phyloP scores from a whole-genome alignment of 2,888 invertebrate genomes.

The Nephrocerus scutellatus region DNA sequence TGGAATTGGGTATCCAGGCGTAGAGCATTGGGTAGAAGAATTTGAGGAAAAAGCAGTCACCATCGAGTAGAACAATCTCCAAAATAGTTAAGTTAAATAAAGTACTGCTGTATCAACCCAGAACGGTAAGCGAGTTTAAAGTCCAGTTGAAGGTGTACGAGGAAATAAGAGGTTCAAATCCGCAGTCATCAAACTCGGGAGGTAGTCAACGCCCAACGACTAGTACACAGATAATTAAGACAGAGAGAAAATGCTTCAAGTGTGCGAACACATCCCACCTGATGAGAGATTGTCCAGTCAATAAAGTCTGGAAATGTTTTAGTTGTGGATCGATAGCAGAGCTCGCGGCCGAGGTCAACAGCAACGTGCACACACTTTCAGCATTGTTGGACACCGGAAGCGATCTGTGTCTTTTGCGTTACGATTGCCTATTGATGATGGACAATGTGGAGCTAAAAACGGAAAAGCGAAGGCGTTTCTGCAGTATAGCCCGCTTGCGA shows the following conservation, averaged over 20 bases:
- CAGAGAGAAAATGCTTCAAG: conserved; percentile 1
- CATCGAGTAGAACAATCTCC: conserved; percentile 3
- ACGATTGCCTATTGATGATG: conserved; percentile 2
- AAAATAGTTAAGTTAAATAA: conserved; percentile 1
- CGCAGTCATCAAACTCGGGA: conserved; percentile 1
- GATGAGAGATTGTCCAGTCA: no score
- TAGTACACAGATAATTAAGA: neutral
- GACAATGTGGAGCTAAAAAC: conserved; percentile 1
- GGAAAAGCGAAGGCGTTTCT: no score
- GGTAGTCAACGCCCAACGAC: no score
- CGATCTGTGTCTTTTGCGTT: neutral
- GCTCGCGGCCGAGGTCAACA: neutral
- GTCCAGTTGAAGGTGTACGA: conserved; percentile 6
- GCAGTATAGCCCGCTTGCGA: no score
- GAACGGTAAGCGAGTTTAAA: conserved; percentile 3
- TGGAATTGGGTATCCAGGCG: neutral
- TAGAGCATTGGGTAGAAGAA: conserved; percentile 4
- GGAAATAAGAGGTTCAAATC: neutral
- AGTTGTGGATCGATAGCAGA: conserved; percentile 1
- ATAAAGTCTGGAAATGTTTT: conserved; percentile 2
- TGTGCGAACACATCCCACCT: no score
- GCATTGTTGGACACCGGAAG: no score
- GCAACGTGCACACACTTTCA: conserved; percentile 1
- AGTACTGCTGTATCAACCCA: conserved; percentile 1
- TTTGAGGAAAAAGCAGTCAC: conserved; percentile 4